Percentiles rank a stretch among this genome's conserved stretches.
Conservation (phyloP, 2,113 vertebrate genomes). For the Chinchilla lanigera region DNA sequence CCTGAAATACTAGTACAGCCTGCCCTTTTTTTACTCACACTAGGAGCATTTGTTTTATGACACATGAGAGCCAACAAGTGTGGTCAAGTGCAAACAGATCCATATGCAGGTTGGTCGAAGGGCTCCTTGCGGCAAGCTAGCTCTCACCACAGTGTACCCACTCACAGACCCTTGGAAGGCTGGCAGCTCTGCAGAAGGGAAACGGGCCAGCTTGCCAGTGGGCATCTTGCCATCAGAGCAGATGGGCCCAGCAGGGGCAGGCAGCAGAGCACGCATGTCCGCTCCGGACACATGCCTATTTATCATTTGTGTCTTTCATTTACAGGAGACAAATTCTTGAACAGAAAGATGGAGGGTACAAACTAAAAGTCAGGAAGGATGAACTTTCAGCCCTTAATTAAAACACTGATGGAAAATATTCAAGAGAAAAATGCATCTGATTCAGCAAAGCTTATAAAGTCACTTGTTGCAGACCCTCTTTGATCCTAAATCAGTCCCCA, state of each 20-base stretch:
- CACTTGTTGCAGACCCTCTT: conserved; percentile 72
- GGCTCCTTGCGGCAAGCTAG: conserved; percentile 69
- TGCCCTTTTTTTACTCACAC: conserved; percentile 62
- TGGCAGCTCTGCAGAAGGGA: conserved; percentile 75
- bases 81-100: conserved; percentile 73
- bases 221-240: conserved; percentile 84
- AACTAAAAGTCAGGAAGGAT: conserved; percentile 57
- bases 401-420: conserved; percentile 53
- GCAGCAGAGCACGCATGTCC: conserved; percentile 69
- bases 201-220: conserved; percentile 72
- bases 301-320: conserved; percentile 62
- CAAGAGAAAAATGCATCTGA: conserved; percentile 60
- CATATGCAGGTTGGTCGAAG: conserved; percentile 59
- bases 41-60: conserved; percentile 77
- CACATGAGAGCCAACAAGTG: conserved; percentile 70
- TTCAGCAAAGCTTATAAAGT: conserved; percentile 69
- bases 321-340: conserved; percentile 60
- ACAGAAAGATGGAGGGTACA: conserved; percentile 58
- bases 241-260: conserved; percentile 82
- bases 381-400: conserved; percentile 35
- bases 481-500: neutral
- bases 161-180: conserved; percentile 77
- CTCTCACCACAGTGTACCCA: conserved; percentile 67
- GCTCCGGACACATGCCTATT: conserved; percentile 56
- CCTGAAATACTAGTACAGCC: conserved; percentile 68